Evolutionary conservation across 2,888 invertebrate genomes (phyloP).

Genomic region (Scaptomyza polygonia): DNA sequence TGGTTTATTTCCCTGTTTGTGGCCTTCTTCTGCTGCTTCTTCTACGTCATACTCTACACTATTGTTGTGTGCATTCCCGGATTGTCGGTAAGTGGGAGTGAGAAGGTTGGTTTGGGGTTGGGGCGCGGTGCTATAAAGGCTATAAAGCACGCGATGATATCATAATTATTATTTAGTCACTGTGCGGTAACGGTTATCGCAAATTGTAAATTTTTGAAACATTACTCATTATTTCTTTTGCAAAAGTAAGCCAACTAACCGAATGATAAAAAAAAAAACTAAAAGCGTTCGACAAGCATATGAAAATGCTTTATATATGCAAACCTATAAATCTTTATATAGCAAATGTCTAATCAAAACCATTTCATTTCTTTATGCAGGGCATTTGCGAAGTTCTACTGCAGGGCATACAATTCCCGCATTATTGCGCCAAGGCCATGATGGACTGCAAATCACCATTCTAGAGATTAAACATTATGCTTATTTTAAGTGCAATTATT

Average conservation of each 20-base stretch:
- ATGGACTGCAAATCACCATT: conserved; percentile 86
- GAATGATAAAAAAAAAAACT: conserved; percentile 29
- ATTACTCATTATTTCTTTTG: conserved; percentile 55
- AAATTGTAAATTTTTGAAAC: conserved; percentile 30
- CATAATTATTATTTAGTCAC: conserved; percentile 26
- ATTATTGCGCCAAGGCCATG: conserved; percentile 89
- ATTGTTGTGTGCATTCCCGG: conserved; percentile 89
- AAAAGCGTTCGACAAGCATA: too few relatives aligned
- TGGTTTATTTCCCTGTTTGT: conserved; percentile 89
- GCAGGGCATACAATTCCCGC: conserved; percentile 89
- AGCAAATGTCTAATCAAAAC: conserved; percentile 4
- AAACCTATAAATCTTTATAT: neutral
- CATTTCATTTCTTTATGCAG: conserved; percentile 85
- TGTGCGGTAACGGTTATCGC: conserved; percentile 39
- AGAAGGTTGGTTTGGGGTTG: too few relatives aligned
- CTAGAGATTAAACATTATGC: conserved; percentile 47
- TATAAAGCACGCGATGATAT: conserved; percentile 29
- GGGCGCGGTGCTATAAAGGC: too few relatives aligned
- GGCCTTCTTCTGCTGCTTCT: conserved; percentile 88
- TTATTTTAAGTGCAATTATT: conserved; percentile 52
- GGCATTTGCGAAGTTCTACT: conserved; percentile 88
- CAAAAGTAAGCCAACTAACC: conserved; percentile 18
- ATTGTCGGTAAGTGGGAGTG: conserved; percentile 86
- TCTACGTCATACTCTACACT: conserved; percentile 89
- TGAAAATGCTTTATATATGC: neutral